These are phyloP conservation scores for Cancer borealis DNA, from an alignment of 2,888 invertebrate species.

Conservation along the genomic window DNA sequence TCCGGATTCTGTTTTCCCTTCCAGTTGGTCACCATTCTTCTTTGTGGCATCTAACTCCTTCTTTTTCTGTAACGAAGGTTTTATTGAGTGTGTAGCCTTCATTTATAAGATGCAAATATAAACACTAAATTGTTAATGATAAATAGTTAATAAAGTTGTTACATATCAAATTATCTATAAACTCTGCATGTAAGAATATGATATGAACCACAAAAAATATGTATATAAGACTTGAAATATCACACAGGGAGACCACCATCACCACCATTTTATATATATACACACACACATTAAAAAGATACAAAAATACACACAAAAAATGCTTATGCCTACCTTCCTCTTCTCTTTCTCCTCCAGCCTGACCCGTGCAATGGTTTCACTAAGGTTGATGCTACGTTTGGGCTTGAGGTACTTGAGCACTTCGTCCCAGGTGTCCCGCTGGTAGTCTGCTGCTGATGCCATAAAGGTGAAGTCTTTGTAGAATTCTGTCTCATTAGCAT, in stretches of 20 bases:
- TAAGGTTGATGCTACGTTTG: not conserved
- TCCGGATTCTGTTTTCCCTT: not conserved
- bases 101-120: too few species aligned
- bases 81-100: not conserved
- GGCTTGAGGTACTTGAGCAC: constrained; percentile 59
- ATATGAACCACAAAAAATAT: too few species aligned
- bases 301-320: too few species aligned
- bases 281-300: too few species aligned
- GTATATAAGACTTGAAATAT: too few species aligned
- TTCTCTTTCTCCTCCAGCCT: constrained; percentile 55
- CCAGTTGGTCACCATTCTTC: not conserved
- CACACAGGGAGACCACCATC: too few species aligned
- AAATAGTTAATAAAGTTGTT: too few species aligned
- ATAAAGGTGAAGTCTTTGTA: constrained; percentile 58
- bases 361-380: constrained; percentile 42
- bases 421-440: constrained; percentile 56
- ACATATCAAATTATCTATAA: too few species aligned
- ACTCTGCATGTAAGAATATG: too few species aligned
- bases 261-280: too few species aligned
- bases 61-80: not conserved
- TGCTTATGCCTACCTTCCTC: constrained; percentile 35
- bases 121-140: too few species aligned
- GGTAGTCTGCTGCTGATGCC: constrained; percentile 40
- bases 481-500: constrained; percentile 46
- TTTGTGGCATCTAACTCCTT: not conserved